Percentiles rank a stretch among this genome's conserved stretches.
phyloP scores from a whole-genome alignment of 2,113 vertebrate species.

The Petroica traversi region DNA sequence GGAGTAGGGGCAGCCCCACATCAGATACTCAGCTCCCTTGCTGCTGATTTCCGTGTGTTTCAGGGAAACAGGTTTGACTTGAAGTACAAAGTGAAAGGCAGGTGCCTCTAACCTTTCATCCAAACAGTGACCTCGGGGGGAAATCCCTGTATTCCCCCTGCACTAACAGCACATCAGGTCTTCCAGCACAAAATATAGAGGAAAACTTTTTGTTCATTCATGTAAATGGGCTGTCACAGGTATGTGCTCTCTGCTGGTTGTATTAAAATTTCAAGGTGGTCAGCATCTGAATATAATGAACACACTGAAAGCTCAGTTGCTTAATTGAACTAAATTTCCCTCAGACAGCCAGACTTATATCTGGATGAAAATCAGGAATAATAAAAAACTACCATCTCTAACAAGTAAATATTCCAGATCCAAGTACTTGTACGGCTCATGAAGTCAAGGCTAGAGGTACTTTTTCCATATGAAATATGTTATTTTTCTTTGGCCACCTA shows the following conservation, averaged over 20 bases:
- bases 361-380: neutral
- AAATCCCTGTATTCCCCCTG: accelerated
- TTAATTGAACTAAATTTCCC: neutral
- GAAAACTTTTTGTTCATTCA: neutral
- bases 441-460: neutral
- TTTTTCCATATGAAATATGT: neutral
- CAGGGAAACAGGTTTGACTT: neutral
- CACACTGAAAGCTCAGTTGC: neutral
- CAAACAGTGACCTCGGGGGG: accelerated
- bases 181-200: neutral
- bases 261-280: neutral
- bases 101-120: neutral
- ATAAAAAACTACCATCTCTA: neutral
- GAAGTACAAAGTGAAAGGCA: neutral
- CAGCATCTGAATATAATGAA: neutral
- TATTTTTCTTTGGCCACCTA: neutral
- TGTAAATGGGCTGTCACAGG: neutral
- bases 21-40: neutral
- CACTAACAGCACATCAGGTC: too few species aligned
- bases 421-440: neutral
- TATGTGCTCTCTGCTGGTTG: neutral
- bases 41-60: neutral
- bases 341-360: accelerated
- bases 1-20: neutral
- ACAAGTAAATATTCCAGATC: neutral